Evolutionary conservation across 1,140 invertebrate species (phyloP).

Genomic region (Drosophila yakuba): DNA sequence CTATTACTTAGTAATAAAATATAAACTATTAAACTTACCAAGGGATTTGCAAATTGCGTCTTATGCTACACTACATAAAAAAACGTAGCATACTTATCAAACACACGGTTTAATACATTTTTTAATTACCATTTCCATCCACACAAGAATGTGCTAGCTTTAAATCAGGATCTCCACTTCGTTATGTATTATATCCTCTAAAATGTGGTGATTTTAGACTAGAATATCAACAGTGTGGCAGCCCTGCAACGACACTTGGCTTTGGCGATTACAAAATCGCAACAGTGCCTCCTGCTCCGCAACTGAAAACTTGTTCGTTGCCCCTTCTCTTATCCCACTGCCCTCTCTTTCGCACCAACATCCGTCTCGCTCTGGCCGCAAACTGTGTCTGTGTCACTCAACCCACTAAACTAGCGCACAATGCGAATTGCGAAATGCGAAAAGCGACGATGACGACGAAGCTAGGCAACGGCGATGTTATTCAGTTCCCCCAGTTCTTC

Average conservation of each 20-base stretch:
- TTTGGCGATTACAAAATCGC: constrained; percentile 61
- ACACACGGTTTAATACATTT: too few species aligned
- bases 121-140: too few species aligned
- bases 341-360: not conserved
- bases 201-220: not conserved
- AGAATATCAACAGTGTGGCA: constrained; percentile 27
- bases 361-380: constrained; percentile 59
- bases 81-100: too few species aligned
- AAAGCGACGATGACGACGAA: constrained; percentile 19
- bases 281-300: constrained; percentile 13
- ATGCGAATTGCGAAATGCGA: constrained; percentile 47
- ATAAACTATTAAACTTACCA: too few species aligned
- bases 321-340: not conserved
- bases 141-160: too few species aligned
- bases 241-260: constrained; percentile 25
- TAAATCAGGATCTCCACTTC: too few species aligned
- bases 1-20: too few species aligned
- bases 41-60: too few species aligned
- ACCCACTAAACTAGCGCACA: constrained; percentile 81
- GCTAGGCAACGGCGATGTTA: constrained; percentile 40
- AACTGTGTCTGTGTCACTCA: constrained; percentile 83
- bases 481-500: not conserved
- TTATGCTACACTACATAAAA: too few species aligned
- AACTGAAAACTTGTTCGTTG: constrained; percentile 48
- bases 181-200: not conserved